Evolutionary conservation across 2,113 vertebrate species (phyloP), one percentile per base, ranked within the genome.

Genomic region (Crypturellus undulatus): DNA sequence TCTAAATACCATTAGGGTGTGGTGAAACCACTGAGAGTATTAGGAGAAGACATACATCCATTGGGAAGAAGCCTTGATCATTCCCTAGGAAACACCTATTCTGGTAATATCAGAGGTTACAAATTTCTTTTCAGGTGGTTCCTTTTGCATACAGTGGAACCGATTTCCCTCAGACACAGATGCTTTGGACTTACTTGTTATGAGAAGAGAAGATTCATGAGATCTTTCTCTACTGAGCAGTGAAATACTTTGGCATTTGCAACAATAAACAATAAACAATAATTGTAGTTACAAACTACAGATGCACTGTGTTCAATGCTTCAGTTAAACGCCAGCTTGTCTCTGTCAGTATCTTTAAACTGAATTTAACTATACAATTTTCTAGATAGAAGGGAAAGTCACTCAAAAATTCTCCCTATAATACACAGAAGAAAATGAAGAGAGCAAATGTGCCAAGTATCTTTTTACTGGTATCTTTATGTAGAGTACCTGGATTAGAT

Each of bases 1-100:
- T 13, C 30, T 16, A 47, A 40, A 2, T 36, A 70, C n/a, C 24
- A n/a, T 22, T 62, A 6, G 1, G 3, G 47, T 14, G 65, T 4
- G 3, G 4, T 2, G 56, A 45, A 80, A 60, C 40, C 0, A 16
- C 1, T 51, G 9, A 42, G 18, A 45, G 43, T 45, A 45, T 45
- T 45, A 45, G 40, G 40, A 42, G 40, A 13, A 42, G 40, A 42
- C 40, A 42, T 42, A 42, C 40, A 42, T 42, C 40, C 40, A 42
- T 42, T 42, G 40, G 40, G 40, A 42, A 42, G 40, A 42, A 42
- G 40, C 40, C 40, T 42, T 42, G 40, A 42, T 13, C 40, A 12
- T 13, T 13, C 40, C 40, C 40, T 42, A 42, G 40, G 40, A 42
- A 42, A 42, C 40, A 12, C 40, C 40, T 42, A 42, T 42, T 13